Percentiles rank a stretch among this genome's conserved stretches.
phyloP scores from a whole-genome alignment of 1,140 invertebrate species.

The Camponotus vicinus region DNA sequence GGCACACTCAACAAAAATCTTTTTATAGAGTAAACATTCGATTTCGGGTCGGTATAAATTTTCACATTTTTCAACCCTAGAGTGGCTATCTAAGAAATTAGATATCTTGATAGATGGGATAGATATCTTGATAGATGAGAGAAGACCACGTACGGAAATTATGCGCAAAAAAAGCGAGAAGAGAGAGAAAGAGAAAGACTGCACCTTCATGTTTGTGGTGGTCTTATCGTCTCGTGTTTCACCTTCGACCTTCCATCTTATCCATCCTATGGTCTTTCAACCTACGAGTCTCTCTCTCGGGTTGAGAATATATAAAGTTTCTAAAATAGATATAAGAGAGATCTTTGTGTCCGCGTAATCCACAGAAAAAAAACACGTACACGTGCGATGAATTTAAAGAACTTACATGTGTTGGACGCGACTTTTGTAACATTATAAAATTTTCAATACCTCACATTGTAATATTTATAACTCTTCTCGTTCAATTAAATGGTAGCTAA shows the following conservation, averaged over 20 bases:
- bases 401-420: not conserved
- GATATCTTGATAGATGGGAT: conserved; percentile 38
- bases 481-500: not conserved
- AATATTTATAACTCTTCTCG: not conserved
- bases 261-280: conserved; percentile 41
- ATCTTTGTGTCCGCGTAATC: conserved; percentile 23
- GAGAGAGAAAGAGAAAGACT: not conserved
- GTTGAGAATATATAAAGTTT: conserved; percentile 52
- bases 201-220: conserved; percentile 3
- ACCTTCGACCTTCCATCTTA: conserved; percentile 49
- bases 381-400: conserved; percentile 8
- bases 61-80: conserved; percentile 13
- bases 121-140: conserved; percentile 42
- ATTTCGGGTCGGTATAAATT: conserved; percentile 16
- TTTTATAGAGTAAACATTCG: not conserved
- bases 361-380: conserved; percentile 2
- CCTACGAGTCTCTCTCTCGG: conserved; percentile 4
- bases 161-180: conserved; percentile 24
- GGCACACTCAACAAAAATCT: not conserved
- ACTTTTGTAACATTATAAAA: not conserved
- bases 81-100: conserved; percentile 27
- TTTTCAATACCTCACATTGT: not conserved
- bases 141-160: conserved; percentile 27
- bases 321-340: conserved; percentile 18
- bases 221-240: conserved; percentile 41